Conservation (phyloP, 2,113 vertebrate genomes). For the Barbus barbus region DNA sequence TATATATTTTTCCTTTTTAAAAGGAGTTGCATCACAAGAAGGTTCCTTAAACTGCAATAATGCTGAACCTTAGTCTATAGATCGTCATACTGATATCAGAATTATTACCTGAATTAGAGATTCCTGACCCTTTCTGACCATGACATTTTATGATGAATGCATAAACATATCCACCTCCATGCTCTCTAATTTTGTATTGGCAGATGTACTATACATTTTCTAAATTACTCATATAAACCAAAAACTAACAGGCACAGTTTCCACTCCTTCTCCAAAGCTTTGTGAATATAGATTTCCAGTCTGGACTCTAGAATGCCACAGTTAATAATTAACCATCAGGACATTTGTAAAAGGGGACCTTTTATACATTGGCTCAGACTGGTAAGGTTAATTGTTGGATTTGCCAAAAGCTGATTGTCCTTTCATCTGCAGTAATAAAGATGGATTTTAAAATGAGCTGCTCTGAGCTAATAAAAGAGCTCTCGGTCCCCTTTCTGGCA, state of each 20-base stretch:
- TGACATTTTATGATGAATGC: constrained; percentile 33
- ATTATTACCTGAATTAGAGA: no score
- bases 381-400: constrained; percentile 73
- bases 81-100: no score
- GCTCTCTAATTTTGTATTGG: constrained; percentile 55
- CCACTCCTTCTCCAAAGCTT: constrained; percentile 71
- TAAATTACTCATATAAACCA: constrained; percentile 64
- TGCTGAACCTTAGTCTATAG: no score
- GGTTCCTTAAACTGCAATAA: no score
- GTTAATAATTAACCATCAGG: constrained; percentile 76
- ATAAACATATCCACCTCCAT: neutral
- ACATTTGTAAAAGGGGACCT: constrained; percentile 68
- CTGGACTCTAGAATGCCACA: constrained; percentile 74
- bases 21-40: no score
- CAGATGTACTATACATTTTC: constrained; percentile 68
- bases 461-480: constrained; percentile 68
- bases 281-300: constrained; percentile 75
- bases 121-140: neutral
- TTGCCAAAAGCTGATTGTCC: constrained; percentile 67
- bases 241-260: constrained; percentile 59
- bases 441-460: constrained; percentile 73
- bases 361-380: constrained; percentile 51
- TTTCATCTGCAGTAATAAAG: constrained; percentile 71
- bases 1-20: no score
- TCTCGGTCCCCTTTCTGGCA: constrained; percentile 66